Conservation (phyloP, 1,140 invertebrate genomes). For the Fopius arisanus region DNA sequence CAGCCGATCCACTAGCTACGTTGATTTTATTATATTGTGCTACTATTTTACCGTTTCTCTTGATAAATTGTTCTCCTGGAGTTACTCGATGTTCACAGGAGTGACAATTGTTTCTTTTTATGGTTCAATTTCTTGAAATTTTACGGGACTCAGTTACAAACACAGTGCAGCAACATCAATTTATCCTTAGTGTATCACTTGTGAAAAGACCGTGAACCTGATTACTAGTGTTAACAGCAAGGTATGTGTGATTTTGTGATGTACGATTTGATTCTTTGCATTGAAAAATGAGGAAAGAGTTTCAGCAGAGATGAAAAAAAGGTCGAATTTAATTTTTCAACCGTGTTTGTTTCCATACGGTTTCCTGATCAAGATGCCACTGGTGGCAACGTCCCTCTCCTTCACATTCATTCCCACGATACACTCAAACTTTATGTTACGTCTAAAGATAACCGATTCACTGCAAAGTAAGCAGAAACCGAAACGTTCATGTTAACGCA, state of each 20-base stretch:
- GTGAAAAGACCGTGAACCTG: constrained; percentile 12
- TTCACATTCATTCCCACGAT: constrained; percentile 36
- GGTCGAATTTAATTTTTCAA: no score
- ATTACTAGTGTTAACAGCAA: constrained; percentile 43
- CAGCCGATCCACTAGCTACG: constrained; percentile 57
- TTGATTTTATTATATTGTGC: constrained; percentile 15
- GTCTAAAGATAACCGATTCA: background rate
- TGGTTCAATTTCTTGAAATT: background rate
- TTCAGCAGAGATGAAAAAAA: no score
- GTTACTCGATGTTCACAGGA: background rate
- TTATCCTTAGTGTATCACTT: background rate
- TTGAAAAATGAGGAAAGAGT: no score
- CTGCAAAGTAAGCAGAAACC: constrained; percentile 54
- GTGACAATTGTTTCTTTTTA: background rate
- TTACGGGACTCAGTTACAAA: background rate
- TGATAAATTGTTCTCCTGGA: background rate
- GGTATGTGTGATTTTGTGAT: constrained; percentile 42
- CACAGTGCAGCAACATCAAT: background rate
- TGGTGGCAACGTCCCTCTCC: background rate
- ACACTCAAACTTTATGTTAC: background rate
- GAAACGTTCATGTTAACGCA: no score
- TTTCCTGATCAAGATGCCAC: background rate
- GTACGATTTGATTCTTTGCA: background rate
- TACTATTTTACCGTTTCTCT: background rate
- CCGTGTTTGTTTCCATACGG: no score